These are phyloP conservation scores for Mythimna vitellina DNA, from an alignment of 2,888 invertebrate genomes.

Conservation along the genomic window DNA sequence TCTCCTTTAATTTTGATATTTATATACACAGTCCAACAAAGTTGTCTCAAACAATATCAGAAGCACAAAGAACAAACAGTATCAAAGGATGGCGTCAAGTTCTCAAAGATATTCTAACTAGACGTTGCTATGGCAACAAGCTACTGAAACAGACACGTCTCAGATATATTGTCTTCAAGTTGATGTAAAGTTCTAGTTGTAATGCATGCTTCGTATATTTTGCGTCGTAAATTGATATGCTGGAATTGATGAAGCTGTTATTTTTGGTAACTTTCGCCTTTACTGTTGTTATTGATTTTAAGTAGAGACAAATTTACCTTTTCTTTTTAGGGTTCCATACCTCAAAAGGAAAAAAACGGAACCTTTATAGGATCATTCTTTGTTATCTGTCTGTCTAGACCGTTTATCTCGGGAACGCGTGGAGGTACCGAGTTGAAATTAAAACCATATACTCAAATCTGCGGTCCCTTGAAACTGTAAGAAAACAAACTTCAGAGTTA, in stretches of 20 bases:
- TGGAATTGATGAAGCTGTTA: conserved; percentile 16
- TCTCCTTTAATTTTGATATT: neutral
- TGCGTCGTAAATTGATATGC: conserved; percentile 1
- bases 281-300: no score
- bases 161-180: conserved; percentile 45
- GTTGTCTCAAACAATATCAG: conserved; percentile 11
- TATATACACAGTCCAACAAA: neutral
- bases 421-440: no score
- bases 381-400: no score
- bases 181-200: conserved; percentile 16
- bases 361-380: no score
- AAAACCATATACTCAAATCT: no score
- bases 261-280: neutral
- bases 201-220: conserved; percentile 12
- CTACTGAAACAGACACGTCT: conserved; percentile 18
- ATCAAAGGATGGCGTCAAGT: conserved; percentile 49
- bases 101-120: conserved; percentile 49
- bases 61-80: conserved; percentile 33
- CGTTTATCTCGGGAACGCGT: no score
- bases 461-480: no score
- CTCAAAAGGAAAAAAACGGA: no score
- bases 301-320: no score
- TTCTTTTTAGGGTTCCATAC: no score
- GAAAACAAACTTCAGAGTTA: no score
- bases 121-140: conserved; percentile 52